Evolutionary conservation across 1,140 invertebrate species (phyloP), one percentile per base, ranked within the genome.

Genomic region (Heliconius congener): DNA sequence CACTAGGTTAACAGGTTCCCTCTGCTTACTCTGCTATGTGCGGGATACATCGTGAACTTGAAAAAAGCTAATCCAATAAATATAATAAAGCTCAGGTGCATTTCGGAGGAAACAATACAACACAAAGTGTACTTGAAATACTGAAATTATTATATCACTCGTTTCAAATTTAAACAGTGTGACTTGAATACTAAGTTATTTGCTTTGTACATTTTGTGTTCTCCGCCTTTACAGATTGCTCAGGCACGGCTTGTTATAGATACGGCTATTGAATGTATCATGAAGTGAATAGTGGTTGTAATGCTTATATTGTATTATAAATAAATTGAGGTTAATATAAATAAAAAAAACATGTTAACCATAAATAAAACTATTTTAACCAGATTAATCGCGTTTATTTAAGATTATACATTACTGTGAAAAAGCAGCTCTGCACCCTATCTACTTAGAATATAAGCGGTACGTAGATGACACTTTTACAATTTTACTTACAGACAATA

Each of bases 111-210:
- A 66, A 66, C 27, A 66, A 66, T 66, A 66, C 60, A 30, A 66
- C 1, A 57, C 55, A 9, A 57, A 57, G 18, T 57, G 55, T 57
- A 57, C 27, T 52, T 66, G 60, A 66, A 66, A 66, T 27, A 66
- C 23, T 30, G 60, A 66, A 66, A 66, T 76, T 60, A 75, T 75
- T 13, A 60, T 75, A 75, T 75, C 46, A 73, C 79, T 80, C 80
- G 84, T 85, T 85, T 86, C 86, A 81, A 88, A 88, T 86, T 87
- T 86, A 84, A 89, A 84, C 84, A 87, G 75, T 86, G 82, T 84
- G 83, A 83, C 86, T 84, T 50, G 85, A 87, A 86, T 87, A 74
- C 74, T 66, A 27, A 66, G 60, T 66, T 66, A 66, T 27, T 57
- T 66, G 60, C 60, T 30, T 66, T 66, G 60, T 30, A 57, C 55